Base-by-base conservation (phyloP, 2,113 vertebrate species). In the Ciconia boyciana region DNA sequence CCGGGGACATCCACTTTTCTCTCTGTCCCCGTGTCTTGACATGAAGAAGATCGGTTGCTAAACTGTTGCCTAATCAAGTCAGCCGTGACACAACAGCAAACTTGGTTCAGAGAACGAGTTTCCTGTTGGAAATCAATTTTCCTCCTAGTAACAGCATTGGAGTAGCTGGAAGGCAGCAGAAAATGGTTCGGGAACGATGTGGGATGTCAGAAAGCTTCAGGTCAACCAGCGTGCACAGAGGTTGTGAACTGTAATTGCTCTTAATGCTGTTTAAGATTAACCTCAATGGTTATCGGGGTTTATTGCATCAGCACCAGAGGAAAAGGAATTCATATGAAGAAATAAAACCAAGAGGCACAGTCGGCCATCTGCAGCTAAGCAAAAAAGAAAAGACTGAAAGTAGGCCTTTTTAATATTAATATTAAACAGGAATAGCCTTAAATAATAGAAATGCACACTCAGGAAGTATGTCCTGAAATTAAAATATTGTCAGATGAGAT, bases 241-340 rank as follows among this genome's bases (percentile, higher is more conserved):
- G 96, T 87, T 94, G 92, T 96, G 92, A 97, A 97, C 96, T 90
- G 81, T 90, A 96, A 92, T 92, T 94, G 93, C 69, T 93, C 91
- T 89, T 97, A 95, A 97, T 96, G 83, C 93, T 85, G 88, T 96
- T 91, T 94, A 89, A 97, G 91, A 89, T 96, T 97, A 97, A 96
- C 93, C 94, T 94, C 93, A 79, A 57, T 87, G 85, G 94, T 83
- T 97, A 94, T 89, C 31, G 22, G 87, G 90, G 89, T 93, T 97
- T 97, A 62, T 93, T 93, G 93, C 92, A 96, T 96, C 94, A 96
- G 93, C 85, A 91, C 58, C 66, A 39, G 85, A 77, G 88, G 66
- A 92, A 91, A 93, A 96, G 93, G 94, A 95, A 93, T 95, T 94
- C 10, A 8, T 68, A 43, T 83, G 90, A 89, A 94, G 94, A 94